Percentiles rank a stretch among this genome's conserved stretches.
phyloP scores from a whole-genome alignment of 2,888 invertebrate species.

The Axea sp. region DNA sequence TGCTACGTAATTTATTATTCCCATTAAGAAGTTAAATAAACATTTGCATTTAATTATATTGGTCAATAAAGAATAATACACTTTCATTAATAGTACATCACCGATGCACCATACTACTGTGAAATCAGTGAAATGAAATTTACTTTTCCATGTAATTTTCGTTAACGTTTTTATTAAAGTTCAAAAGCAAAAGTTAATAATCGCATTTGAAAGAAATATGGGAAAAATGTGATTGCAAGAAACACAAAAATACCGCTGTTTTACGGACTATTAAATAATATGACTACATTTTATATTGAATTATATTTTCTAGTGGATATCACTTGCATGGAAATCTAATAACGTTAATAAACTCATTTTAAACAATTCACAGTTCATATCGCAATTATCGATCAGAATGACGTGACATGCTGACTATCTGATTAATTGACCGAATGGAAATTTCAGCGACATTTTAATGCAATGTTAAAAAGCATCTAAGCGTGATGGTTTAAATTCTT shows the following conservation, averaged over 20 bases:
- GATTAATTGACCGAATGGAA: conserved; percentile 10
- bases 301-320: too few relatives aligned
- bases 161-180: too few relatives aligned
- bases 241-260: neutral
- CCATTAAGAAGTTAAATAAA: too few relatives aligned
- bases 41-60: too few relatives aligned
- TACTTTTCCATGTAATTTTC: too few relatives aligned
- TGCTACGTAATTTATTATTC: too few relatives aligned
- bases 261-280: neutral
- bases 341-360: neutral
- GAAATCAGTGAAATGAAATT: too few relatives aligned
- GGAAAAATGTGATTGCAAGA: too few relatives aligned
- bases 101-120: too few relatives aligned
- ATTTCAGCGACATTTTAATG: conserved; percentile 4
- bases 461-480: neutral
- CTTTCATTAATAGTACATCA: neutral
- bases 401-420: conserved; percentile 2
- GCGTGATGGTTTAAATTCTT: conserved; percentile 11
- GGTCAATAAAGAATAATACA: neutral
- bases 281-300: too few relatives aligned
- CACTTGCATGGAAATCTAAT: neutral
- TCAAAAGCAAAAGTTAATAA: too few relatives aligned
- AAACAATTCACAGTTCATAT: neutral
- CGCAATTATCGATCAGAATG: conserved; percentile 4
- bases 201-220: too few relatives aligned